These are phyloP conservation scores for Trachelus iudaicus DNA, from an alignment of 2,888 invertebrate genomes.

Conservation along the genomic window DNA sequence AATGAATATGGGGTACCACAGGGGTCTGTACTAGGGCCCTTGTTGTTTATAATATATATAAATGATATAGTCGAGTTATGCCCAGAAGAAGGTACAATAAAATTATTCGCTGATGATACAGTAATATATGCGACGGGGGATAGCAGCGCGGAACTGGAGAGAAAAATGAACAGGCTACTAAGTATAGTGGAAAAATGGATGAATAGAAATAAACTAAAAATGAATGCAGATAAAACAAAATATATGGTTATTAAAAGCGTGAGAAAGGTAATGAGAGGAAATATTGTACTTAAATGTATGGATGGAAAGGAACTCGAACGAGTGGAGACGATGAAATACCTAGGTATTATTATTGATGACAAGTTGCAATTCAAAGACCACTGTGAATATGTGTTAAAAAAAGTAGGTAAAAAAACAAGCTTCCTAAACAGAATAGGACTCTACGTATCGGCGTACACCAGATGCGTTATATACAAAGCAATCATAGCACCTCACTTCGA, in stretches of 20 bases:
- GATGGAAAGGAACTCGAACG: too few relatives aligned
- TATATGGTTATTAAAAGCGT: too few relatives aligned
- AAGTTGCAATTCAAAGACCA: conserved; percentile 18
- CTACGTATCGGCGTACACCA: conserved; percentile 13
- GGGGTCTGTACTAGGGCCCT: conserved; percentile 18
- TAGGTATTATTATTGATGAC: conserved; percentile 22
- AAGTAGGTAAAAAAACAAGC: conserved; percentile 21
- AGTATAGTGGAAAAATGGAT: too few relatives aligned
- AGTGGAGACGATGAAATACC: conserved; percentile 15
- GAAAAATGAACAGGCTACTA: too few relatives aligned
- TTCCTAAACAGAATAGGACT: conserved; percentile 22
- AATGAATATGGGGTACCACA: conserved; percentile 14
- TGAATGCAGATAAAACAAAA: too few relatives aligned
- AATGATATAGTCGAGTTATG: background rate
- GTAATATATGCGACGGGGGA: too few relatives aligned
- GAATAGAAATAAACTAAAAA: too few relatives aligned
- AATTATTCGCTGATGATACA: too few relatives aligned
- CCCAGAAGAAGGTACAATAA: too few relatives aligned
- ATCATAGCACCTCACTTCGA: conserved; percentile 27
- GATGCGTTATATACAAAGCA: conserved; percentile 20
- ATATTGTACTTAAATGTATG: too few relatives aligned
- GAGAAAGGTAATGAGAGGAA: too few relatives aligned
- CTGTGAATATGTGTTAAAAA: conserved; percentile 20
- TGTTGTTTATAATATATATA: conserved; percentile 20
- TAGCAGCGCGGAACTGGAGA: too few relatives aligned